A percentile compares a stretch with the other conserved stretches of the same genome.
phyloP scores from a whole-genome alignment of 2,888 invertebrate genomes.

The Bugula neritina region DNA sequence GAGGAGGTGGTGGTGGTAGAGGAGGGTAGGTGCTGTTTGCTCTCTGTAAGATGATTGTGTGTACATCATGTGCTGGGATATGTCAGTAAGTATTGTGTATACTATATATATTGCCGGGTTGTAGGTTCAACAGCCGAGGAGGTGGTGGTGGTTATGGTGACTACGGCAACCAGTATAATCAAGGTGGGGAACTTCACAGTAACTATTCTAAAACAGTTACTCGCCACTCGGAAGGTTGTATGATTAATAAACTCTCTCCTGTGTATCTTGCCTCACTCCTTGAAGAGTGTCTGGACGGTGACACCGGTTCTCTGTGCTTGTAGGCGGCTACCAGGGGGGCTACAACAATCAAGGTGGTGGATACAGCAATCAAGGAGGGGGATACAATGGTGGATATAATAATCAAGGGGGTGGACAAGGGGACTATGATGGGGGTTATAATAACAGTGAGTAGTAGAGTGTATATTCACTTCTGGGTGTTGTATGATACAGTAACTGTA shows the following conservation, averaged over 20 bases:
- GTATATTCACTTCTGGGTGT: no score
- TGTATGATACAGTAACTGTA: no score
- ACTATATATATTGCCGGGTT: neutral
- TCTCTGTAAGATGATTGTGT: no score
- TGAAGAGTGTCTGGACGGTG: neutral
- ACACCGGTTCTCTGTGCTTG: neutral
- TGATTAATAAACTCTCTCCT: neutral
- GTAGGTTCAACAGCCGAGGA: neutral
- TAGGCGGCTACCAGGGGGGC: neutral
- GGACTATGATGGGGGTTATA: neutral
- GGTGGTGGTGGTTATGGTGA: slow-evolving; percentile 12
- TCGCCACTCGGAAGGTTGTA: neutral
- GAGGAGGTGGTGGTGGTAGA: neutral
- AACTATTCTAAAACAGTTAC: neutral
- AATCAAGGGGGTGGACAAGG: neutral
- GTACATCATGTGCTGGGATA: no score
- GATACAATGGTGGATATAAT: neutral
- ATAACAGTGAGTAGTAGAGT: neutral
- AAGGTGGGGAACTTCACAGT: no score
- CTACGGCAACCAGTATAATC: neutral
- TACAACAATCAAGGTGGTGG: neutral
- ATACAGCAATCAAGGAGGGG: neutral
- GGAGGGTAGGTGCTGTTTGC: no score
- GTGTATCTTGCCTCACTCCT: neutral
- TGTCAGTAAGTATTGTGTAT: neutral